Conservation (phyloP, 2,888 invertebrate species). For the Onchidella celtica region DNA sequence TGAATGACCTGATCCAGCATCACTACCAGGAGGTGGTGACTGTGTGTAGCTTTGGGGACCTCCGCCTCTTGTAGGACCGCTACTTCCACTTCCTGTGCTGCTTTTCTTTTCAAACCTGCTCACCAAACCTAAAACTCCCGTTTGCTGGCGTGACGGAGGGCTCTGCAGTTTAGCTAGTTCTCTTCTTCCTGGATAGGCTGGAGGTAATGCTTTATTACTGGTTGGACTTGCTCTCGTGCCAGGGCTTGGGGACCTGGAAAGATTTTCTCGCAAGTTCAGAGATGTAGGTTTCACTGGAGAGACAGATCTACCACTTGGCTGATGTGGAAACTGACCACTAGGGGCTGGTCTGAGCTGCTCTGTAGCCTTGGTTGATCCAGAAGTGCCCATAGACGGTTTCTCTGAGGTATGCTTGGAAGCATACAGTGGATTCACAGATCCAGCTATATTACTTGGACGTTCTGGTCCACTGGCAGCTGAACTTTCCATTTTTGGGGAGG, state of each 20-base stretch:
- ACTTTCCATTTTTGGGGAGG: slow-evolving; percentile 26
- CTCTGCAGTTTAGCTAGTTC: not conserved
- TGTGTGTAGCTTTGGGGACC: slow-evolving; percentile 34
- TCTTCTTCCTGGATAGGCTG: slow-evolving; percentile 1
- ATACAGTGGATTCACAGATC: not conserved
- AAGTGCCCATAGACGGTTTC: not conserved
- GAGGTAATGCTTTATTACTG: not conserved
- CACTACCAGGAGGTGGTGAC: slow-evolving; percentile 9
- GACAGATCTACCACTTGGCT: not conserved
- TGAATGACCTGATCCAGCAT: slow-evolving; percentile 6
- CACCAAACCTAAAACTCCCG: slow-evolving; percentile 37
- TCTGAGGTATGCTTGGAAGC: not conserved
- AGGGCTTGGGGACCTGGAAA: not conserved
- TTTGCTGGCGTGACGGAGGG: not conserved
- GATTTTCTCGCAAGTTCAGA: slow-evolving; percentile 28
- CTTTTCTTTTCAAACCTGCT: slow-evolving; percentile 42
- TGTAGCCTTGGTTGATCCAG: not conserved
- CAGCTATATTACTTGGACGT: not conserved
- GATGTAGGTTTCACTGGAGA: slow-evolving; percentile 26
- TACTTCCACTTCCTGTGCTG: not conserved
- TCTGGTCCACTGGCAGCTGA: not conserved
- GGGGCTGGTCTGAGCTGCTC: not conserved
- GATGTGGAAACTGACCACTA: not conserved
- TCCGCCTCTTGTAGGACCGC: slow-evolving; percentile 33
- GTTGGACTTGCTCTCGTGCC: not conserved